phyloP scores from a whole-genome alignment of 2,797 vertebrate species.

The Rhinella marina region DNA sequence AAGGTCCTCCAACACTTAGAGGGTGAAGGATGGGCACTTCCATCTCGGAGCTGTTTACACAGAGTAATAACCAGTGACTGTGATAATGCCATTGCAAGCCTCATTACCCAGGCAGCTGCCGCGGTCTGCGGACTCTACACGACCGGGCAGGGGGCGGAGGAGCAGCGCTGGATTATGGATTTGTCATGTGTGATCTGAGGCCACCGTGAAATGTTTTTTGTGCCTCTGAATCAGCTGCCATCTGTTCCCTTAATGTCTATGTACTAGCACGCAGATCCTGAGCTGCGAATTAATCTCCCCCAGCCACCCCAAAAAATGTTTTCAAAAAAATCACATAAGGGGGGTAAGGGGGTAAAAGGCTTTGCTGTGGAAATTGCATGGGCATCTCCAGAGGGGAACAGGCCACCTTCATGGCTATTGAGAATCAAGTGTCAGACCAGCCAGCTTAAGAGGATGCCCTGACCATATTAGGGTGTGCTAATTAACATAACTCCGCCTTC shows the following conservation, averaged over 20 bases:
- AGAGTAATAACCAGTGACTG: neutral
- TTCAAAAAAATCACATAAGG: neutral
- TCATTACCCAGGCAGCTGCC: conserved; percentile 54
- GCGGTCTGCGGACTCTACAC: neutral
- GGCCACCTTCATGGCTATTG: neutral
- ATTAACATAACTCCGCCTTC: neutral
- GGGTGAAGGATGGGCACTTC: neutral
- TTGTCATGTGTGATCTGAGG: conserved; percentile 50
- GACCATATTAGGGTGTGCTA: neutral
- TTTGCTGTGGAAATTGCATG: neutral
- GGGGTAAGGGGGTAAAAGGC: no score
- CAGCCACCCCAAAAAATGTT: no score
- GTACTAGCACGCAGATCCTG: neutral
- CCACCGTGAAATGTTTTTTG: conserved; percentile 6
- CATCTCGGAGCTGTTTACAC: no score
- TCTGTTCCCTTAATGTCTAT: conserved; percentile 36
- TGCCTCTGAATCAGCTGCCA: conserved; percentile 40
- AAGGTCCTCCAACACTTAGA: neutral
- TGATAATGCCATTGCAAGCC: conserved; percentile 34
- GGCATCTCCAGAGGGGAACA: neutral
- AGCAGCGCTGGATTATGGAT: conserved; percentile 40
- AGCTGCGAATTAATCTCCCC: neutral
- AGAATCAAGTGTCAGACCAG: neutral
- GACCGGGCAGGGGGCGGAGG: conserved; percentile 10
- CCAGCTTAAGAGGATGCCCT: neutral